Evolutionary conservation across 2,888 invertebrate species (phyloP).

Genomic region (Athetis lepigone): DNA sequence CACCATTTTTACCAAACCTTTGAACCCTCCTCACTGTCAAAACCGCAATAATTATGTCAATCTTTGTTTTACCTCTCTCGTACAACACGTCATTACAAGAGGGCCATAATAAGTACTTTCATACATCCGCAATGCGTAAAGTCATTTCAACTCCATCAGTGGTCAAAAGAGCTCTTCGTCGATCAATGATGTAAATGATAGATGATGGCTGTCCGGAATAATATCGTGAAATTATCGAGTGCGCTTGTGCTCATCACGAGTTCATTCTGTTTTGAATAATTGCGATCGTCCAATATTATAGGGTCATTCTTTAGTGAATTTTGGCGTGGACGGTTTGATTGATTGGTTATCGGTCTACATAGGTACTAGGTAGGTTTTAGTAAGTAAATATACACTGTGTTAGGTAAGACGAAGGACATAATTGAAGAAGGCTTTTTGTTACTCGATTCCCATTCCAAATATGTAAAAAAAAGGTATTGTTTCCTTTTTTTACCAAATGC

Average conservation of each 20-base stretch:
- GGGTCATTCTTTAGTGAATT: conserved; percentile 30
- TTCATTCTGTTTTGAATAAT: conserved; percentile 43
- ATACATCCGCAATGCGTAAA: conserved; percentile 54
- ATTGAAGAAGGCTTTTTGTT: no score
- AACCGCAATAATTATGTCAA: conserved; percentile 17
- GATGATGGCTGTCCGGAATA: conserved; percentile 44
- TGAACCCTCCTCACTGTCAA: conserved; percentile 23
- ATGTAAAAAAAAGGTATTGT: no score
- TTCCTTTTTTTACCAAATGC: no score
- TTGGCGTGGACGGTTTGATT: conserved; percentile 17
- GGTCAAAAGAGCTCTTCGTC: conserved; percentile 58
- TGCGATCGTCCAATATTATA: conserved; percentile 31
- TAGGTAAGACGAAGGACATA: no score
- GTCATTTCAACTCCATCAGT: conserved; percentile 42
- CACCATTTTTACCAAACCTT: conserved; percentile 2
- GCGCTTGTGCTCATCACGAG: conserved; percentile 31
- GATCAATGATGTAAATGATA: conserved; percentile 56
- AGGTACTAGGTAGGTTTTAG: no score
- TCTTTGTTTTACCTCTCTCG: conserved; percentile 27
- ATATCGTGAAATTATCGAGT: conserved; percentile 57
- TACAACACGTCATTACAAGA: conserved; percentile 35
- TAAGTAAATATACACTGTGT: no score
- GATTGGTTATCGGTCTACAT: no score
- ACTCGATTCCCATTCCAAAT: no score
- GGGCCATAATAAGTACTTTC: conserved; percentile 16